A percentile compares a stretch with the other conserved stretches of the same genome.
Evolutionary conservation across 1,140 invertebrate species (phyloP).

Genomic region (Habropoda laboriosa): DNA sequence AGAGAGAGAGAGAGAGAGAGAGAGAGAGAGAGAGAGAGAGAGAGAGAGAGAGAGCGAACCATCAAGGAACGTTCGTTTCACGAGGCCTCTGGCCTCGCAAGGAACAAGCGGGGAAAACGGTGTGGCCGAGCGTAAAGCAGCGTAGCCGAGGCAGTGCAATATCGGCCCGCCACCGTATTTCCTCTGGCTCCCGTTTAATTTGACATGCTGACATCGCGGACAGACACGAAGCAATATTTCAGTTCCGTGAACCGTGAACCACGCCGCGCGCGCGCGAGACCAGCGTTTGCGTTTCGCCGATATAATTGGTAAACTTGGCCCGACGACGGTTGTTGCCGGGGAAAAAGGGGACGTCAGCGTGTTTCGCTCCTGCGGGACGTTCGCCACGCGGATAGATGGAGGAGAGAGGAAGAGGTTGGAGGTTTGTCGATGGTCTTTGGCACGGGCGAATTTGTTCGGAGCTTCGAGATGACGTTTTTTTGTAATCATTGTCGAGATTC

Average conservation of each 20-base stretch:
- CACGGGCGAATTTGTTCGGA: background rate
- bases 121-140: background rate
- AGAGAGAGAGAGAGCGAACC: too few relatives aligned
- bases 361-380: background rate
- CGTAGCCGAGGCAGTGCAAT: conserved; percentile 12
- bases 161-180: conserved; percentile 18
- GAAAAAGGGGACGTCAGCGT: background rate
- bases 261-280: background rate
- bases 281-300: background rate
- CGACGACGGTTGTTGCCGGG: background rate
- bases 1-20: too few relatives aligned
- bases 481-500: background rate
- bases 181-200: conserved; percentile 23
- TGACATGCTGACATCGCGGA: conserved; percentile 26
- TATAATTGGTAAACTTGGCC: conserved; percentile 18
- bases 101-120: background rate
- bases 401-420: too few relatives aligned
- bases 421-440: background rate
- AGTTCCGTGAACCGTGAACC: conserved; percentile 22
- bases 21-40: too few relatives aligned
- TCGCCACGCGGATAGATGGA: background rate
- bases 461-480: background rate
- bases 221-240: conserved; percentile 28
- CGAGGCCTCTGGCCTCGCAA: background rate
- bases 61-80: background rate